Conservation (phyloP, 2,797 vertebrate species). For the Paramormyrops hopkinsi region DNA sequence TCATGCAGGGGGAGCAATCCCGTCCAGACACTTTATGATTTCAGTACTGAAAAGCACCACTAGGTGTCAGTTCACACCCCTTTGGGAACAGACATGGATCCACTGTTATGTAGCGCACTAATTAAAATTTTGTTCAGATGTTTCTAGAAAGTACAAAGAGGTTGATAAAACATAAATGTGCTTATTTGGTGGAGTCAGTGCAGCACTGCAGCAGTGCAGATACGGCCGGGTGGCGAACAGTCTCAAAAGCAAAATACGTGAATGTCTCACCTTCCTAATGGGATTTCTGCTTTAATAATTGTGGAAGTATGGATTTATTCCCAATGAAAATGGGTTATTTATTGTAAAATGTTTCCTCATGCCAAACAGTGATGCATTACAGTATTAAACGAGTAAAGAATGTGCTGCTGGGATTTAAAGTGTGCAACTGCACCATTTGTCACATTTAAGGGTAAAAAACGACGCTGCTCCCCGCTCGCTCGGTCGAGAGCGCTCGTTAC, state of each 20-base stretch:
- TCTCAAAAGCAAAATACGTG: background rate
- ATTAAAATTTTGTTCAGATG: background rate
- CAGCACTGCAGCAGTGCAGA: background rate
- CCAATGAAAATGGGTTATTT: conserved; percentile 9
- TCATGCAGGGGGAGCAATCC: background rate
- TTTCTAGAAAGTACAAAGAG: conserved; percentile 12
- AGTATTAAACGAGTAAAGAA: conserved; percentile 15
- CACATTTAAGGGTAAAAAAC: conserved; percentile 11
- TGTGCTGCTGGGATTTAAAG: background rate
- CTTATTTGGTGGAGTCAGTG: conserved; percentile 15
- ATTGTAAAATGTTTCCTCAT: conserved; percentile 3
- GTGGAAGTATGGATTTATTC: background rate
- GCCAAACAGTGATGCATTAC: conserved; percentile 12
- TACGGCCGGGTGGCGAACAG: background rate
- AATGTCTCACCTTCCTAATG: background rate
- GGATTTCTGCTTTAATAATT: background rate
- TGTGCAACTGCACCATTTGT: conserved; percentile 1
- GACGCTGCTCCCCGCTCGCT: background rate
- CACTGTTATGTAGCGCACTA: background rate
- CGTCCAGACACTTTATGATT: background rate
- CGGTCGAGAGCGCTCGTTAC: background rate
- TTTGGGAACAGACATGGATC: background rate
- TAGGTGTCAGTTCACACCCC: background rate
- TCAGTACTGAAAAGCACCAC: background rate
- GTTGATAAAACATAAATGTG: conserved; percentile 6